A percentile compares a stretch with the other conserved stretches of the same genome.
Conservation (phyloP, 2,888 invertebrate genomes). For the Xestia rhomboidea region DNA sequence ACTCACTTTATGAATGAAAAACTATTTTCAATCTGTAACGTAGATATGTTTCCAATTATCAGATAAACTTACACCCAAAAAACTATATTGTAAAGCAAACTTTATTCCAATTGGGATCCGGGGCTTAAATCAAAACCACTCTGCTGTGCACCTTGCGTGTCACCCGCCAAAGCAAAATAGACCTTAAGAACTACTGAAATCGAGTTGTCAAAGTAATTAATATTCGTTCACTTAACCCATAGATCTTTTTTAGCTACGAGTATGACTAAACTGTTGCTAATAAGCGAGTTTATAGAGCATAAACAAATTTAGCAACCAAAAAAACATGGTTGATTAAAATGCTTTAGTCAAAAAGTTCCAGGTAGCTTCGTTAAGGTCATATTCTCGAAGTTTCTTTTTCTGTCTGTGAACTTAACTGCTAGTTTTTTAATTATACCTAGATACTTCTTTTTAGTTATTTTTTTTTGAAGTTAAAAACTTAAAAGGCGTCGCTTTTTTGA, state of each 20-base stretch:
- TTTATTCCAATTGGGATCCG: too few species aligned
- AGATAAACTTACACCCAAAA: too few species aligned
- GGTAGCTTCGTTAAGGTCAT: neutral
- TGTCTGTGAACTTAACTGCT: neutral
- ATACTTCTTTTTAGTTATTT: neutral
- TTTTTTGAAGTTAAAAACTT: neutral
- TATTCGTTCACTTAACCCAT: neutral
- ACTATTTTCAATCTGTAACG: too few species aligned
- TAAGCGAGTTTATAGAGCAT: neutral
- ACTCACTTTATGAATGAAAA: too few species aligned
- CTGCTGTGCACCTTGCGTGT: too few species aligned
- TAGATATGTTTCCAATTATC: too few species aligned
- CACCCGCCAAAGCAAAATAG: neutral
- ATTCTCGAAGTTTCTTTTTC: neutral
- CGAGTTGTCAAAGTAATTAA: neutral
- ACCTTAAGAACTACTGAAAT: neutral
- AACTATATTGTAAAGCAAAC: too few species aligned
- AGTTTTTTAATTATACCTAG: neutral
- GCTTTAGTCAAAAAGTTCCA: neutral
- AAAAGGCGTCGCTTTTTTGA: neutral
- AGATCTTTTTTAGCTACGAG: neutral
- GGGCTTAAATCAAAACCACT: too few species aligned
- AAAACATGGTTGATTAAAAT: too few species aligned
- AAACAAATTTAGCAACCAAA: neutral
- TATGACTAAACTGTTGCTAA: neutral